Percentiles rank a stretch among this genome's conserved stretches.
These are phyloP conservation scores for Gortyna flavago DNA, from an alignment of 2,888 invertebrate species.

Conservation along the genomic window DNA sequence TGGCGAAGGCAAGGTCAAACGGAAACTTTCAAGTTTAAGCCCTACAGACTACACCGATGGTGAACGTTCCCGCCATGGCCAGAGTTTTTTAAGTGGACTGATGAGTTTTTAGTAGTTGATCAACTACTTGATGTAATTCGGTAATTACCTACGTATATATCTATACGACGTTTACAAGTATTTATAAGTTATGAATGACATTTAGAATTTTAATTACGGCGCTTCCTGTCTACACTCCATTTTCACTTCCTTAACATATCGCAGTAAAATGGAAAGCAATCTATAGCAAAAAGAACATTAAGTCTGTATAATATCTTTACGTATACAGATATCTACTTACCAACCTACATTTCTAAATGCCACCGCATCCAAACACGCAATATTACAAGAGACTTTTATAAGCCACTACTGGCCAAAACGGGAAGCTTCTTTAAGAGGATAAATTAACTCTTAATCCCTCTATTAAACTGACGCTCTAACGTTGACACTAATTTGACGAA, in stretches of 20 bases:
- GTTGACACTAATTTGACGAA: constrained; percentile 62
- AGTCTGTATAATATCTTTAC: constrained; percentile 36
- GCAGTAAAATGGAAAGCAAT: constrained; percentile 49
- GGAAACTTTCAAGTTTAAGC: constrained; percentile 79
- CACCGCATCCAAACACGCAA: constrained; percentile 68
- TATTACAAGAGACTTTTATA: constrained; percentile 57
- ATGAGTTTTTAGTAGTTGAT: constrained; percentile 20
- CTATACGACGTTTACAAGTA: neutral
- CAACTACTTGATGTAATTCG: constrained; percentile 26
- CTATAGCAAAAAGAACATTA: constrained; percentile 48
- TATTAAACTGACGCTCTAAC: constrained; percentile 46
- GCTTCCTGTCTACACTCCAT: constrained; percentile 26
- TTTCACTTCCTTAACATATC: constrained; percentile 37
- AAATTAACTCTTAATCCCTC: constrained; percentile 64
- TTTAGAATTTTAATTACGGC: constrained; percentile 37
- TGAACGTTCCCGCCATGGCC: constrained; percentile 62
- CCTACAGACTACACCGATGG: constrained; percentile 62
- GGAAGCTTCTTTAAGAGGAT: constrained; percentile 55
- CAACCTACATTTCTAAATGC: constrained; percentile 68
- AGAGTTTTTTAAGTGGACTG: constrained; percentile 39
- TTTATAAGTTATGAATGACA: constrained; percentile 27
- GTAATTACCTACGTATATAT: constrained; percentile 15
- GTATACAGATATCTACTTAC: constrained; percentile 60
- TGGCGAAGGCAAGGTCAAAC: constrained; percentile 79
- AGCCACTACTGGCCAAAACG: constrained; percentile 40